Evolutionary conservation across 2,113 vertebrate genomes (phyloP).

Genomic region (Aphyosemion australe): DNA sequence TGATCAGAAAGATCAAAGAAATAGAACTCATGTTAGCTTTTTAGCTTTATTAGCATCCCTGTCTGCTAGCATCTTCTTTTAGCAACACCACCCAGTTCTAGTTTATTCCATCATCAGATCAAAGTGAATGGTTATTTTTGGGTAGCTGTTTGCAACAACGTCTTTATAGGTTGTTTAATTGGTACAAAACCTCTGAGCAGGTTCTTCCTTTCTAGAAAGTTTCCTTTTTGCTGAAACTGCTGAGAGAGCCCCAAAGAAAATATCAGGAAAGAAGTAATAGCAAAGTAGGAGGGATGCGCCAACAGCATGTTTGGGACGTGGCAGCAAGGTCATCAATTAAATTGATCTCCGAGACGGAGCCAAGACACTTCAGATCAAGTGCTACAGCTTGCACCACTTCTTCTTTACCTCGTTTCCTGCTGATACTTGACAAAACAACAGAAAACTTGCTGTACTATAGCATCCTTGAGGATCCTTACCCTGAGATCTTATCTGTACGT

Average conservation of each 20-base stretch:
- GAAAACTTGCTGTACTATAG: background rate
- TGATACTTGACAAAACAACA: background rate
- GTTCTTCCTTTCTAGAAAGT: too few species aligned
- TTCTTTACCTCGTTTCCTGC: background rate
- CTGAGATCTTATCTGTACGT: background rate
- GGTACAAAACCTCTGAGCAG: background rate
- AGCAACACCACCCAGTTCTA: too few species aligned
- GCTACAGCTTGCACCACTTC: background rate
- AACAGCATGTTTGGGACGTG: background rate
- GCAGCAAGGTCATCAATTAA: constrained; percentile 2
- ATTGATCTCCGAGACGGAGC: background rate
- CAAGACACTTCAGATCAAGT: background rate
- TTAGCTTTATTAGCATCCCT: too few species aligned
- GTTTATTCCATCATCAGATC: background rate
- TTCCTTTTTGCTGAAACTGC: background rate
- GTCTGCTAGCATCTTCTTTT: too few species aligned
- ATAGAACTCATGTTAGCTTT: too few species aligned
- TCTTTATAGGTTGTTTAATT: background rate
- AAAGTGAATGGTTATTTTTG: background rate
- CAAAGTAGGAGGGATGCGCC: background rate
- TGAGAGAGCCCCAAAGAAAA: background rate
- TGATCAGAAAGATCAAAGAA: too few species aligned
- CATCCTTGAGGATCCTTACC: background rate
- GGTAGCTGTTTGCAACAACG: background rate
- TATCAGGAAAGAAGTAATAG: background rate